A percentile compares a stretch with the other conserved stretches of the same genome.
These are phyloP conservation scores for Phyllopteryx taeniolatus DNA, from an alignment of 2,113 vertebrate species.

Conservation along the genomic window DNA sequence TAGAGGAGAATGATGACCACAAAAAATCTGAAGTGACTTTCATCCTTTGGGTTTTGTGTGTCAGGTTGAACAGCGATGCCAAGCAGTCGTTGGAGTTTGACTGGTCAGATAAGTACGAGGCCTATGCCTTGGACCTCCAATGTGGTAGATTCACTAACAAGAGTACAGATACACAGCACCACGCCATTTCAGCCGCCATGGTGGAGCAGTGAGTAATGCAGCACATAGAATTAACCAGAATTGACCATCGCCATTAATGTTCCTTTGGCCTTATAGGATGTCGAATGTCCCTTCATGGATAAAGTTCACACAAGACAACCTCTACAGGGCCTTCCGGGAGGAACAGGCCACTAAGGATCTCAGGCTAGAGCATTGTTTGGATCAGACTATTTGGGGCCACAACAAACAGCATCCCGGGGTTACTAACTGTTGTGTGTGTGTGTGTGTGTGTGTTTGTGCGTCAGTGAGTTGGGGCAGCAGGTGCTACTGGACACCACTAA, in stretches of 20 bases:
- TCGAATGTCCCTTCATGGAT: conserved; percentile 77
- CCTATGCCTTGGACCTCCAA: conserved; percentile 77
- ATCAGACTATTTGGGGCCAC: background rate
- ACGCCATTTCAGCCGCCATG: conserved; percentile 73
- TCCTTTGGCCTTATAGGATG: conserved; percentile 65
- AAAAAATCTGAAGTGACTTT: background rate
- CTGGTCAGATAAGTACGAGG: conserved; percentile 87
- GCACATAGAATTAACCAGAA: background rate
- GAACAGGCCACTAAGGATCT: conserved; percentile 74
- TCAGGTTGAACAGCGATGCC: conserved; percentile 78
- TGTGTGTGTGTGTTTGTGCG: background rate
- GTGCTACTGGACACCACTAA: conserved; percentile 78
- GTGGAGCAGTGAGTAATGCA: conserved; percentile 80
- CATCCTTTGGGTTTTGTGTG: background rate
- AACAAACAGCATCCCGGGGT: background rate
- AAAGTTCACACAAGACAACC: conserved; percentile 79
- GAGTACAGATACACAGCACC: conserved; percentile 75
- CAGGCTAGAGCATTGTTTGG: conserved; percentile 40
- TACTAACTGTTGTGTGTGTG: background rate
- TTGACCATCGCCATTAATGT: background rate
- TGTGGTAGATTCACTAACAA: conserved; percentile 72
- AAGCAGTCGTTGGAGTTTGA: conserved; percentile 83
- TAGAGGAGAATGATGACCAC: too few relatives aligned
- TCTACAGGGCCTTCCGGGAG: conserved; percentile 74
- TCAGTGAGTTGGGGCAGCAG: conserved; percentile 71